These are phyloP conservation scores for Drosophila atroscutellata DNA, from an alignment of 2,888 invertebrate genomes.

Conservation along the genomic window DNA sequence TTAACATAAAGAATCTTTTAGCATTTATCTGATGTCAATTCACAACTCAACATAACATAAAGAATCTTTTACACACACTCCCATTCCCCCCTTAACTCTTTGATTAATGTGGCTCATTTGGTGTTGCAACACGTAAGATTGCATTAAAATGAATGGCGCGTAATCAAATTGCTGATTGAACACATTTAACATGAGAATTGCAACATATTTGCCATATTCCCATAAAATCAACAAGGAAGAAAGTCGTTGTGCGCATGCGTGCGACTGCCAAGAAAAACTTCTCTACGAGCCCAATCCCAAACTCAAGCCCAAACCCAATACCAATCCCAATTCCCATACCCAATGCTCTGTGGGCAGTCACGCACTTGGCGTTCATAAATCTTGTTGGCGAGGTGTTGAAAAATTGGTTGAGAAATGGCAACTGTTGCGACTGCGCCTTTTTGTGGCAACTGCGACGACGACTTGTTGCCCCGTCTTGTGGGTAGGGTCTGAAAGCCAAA, in stretches of 20 bases:
- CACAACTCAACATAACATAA: neutral
- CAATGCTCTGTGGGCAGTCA: constrained; percentile 66
- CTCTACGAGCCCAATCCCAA: constrained; percentile 1
- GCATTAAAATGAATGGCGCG: constrained; percentile 65
- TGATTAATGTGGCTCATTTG: constrained; percentile 53
- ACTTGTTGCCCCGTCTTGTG: constrained; percentile 42
- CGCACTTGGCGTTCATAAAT: constrained; percentile 75
- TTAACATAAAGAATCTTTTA: neutral
- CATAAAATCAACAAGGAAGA: constrained; percentile 71
- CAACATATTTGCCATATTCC: constrained; percentile 49
- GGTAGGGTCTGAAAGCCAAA: constrained; percentile 36
- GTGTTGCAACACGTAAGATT: constrained; percentile 52
- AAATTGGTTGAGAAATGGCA: constrained; percentile 69
- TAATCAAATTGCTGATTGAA: constrained; percentile 77
- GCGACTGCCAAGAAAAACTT: constrained; percentile 4
- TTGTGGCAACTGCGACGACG: constrained; percentile 37
- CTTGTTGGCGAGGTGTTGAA: constrained; percentile 73
- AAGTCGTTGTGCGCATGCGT: constrained; percentile 61
- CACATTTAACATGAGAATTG: constrained; percentile 67
- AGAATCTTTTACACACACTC: neutral
- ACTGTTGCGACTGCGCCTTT: constrained; percentile 64
- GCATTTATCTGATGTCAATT: neutral
- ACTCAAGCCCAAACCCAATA: neutral
- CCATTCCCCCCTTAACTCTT: neutral
- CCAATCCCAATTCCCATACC: constrained; percentile 2